These are phyloP conservation scores for Potamilus streckersoni DNA, from an alignment of 1,140 invertebrate species.

Conservation along the genomic window DNA sequence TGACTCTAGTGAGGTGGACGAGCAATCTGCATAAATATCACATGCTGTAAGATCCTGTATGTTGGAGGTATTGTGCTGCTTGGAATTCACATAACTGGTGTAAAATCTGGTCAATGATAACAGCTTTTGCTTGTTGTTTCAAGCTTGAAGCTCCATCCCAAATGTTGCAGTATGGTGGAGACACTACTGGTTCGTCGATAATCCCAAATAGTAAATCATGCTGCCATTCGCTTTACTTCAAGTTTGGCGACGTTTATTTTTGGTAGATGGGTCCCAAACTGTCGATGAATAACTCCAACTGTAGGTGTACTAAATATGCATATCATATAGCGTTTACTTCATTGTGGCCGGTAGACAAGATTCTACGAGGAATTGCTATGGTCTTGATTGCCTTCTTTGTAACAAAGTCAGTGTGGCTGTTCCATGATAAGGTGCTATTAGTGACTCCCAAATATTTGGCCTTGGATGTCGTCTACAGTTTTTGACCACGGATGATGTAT, in stretches of 20 bases:
- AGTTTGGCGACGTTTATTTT: constrained; percentile 3
- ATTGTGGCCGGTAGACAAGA: too few species aligned
- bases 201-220: constrained; percentile 22
- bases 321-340: constrained; percentile 10
- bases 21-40: too few species aligned
- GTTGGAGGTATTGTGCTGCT: background rate
- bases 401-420: too few species aligned
- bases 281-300: constrained; percentile 26
- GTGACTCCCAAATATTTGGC: too few species aligned
- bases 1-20: too few species aligned
- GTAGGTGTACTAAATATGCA: constrained; percentile 15
- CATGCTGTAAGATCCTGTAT: too few species aligned
- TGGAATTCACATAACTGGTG: constrained; percentile 5
- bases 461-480: too few species aligned
- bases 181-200: constrained; percentile 25
- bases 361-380: too few species aligned
- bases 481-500: too few species aligned
- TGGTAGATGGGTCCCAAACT: constrained; percentile 24
- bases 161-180: constrained; percentile 25
- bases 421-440: too few species aligned
- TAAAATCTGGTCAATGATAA: constrained; percentile 26
- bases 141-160: constrained; percentile 18
- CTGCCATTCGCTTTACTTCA: constrained; percentile 31
- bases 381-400: too few species aligned
- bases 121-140: constrained; percentile 1